A percentile compares a stretch with the other conserved stretches of the same genome.
These are phyloP conservation scores for Isotomurus palustris DNA, from an alignment of 2,888 invertebrate genomes.

Conservation along the genomic window DNA sequence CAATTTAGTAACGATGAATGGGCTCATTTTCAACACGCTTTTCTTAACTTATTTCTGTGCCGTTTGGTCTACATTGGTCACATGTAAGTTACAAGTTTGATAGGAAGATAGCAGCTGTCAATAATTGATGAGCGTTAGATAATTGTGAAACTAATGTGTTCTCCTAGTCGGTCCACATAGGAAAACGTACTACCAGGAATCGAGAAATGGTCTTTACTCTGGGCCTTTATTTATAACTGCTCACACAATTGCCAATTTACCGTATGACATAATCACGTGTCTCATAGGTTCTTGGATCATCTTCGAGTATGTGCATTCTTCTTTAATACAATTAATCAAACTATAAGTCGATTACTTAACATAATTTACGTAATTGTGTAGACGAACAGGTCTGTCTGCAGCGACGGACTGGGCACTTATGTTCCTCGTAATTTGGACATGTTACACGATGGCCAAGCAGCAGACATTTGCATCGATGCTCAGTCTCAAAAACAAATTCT, in stretches of 20 bases:
- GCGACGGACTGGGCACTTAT: slow-evolving; percentile 63
- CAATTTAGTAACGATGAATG: slow-evolving; percentile 65
- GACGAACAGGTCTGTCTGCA: slow-evolving; percentile 57
- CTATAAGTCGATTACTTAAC: too few relatives aligned
- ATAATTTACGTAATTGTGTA: too few relatives aligned
- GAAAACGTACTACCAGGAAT: slow-evolving; percentile 88
- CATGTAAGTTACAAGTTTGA: slow-evolving; percentile 58
- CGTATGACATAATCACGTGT: slow-evolving; percentile 72
- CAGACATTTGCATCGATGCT: slow-evolving; percentile 75
- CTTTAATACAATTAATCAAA: too few relatives aligned
- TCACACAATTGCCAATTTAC: slow-evolving; percentile 74
- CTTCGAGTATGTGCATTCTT: slow-evolving; percentile 45
- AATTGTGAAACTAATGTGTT: neutral
- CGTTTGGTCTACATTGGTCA: slow-evolving; percentile 63
- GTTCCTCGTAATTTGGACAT: slow-evolving; percentile 72
- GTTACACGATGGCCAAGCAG: slow-evolving; percentile 79
- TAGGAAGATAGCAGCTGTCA: neutral
- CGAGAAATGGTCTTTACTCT: slow-evolving; percentile 80
- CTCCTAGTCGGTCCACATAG: slow-evolving; percentile 52
- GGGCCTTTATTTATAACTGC: slow-evolving; percentile 77
- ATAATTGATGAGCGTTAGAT: neutral
- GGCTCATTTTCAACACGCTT: slow-evolving; percentile 65
- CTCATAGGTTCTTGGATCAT: slow-evolving; percentile 59
- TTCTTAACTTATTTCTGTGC: slow-evolving; percentile 65
- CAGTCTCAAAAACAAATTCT: slow-evolving; percentile 71